Base-by-base conservation (phyloP, 1,140 invertebrate genomes). In the Cydia pomonella region DNA sequence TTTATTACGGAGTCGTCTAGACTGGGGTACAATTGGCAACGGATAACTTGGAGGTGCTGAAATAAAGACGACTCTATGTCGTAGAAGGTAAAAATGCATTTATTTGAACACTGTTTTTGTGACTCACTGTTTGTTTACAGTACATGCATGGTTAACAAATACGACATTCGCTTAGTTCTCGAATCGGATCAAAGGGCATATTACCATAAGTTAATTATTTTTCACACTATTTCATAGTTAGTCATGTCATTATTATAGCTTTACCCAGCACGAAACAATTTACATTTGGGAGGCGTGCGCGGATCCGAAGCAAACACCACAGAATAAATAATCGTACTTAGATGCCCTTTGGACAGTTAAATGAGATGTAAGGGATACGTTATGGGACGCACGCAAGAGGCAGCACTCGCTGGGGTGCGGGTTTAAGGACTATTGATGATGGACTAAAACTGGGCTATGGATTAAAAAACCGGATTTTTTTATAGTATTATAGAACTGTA, bases 1-100 rank as follows among this genome's bases (percentile, higher is more conserved):
- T 59, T 59, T 50, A 50, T 59, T 59, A 59, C 53, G 53, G 9
- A 59, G 53, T 23, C 53, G 53, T 59, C 53, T 59, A 59, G 53
- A 59, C 53, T 59, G 53, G 53, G 53, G 21, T 59, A 59, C 2
- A 23, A 23, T 59, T 23, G 21, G 10, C 9, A 59, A 23, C 53
- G 10, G 18, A 59, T 59, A 59, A 21, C n/a, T 50, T 18, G 7
- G 21, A 59, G 10, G 6, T 23, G 18, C 18, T 23, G 53, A 21
- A 23, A 21, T 10, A 59, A 59, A 23, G 7, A 59, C 21, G 10
- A 59, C 53, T 12, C n/a, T 59, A 23, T 23, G 2, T 50, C 1
- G 7, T 13, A 18, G 5, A n/a, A 50, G 0, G n/a, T 50, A 50
- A 6, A n/a, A 12, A n/a, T 3, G n/a, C 47, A 4, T 7, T 50